Conservation (phyloP, 2,888 invertebrate genomes). For the Timema podura region DNA sequence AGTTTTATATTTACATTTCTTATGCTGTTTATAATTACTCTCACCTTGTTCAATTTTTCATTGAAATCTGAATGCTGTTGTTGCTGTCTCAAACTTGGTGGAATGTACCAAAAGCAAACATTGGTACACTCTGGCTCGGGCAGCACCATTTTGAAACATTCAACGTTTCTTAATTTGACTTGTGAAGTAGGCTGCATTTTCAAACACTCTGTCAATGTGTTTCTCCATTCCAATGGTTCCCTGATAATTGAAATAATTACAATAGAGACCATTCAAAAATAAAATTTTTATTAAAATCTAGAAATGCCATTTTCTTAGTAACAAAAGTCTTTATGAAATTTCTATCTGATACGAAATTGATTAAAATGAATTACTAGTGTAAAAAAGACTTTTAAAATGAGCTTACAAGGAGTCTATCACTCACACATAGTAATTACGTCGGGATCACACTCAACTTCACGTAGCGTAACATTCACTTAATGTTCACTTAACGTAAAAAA, state of each 20-base stretch:
- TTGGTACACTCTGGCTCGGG: constrained; percentile 88
- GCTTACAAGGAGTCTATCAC: too few species aligned
- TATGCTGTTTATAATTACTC: too few species aligned
- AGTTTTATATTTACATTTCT: too few species aligned
- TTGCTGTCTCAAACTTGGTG: constrained; percentile 61
- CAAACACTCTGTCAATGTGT: constrained; percentile 74
- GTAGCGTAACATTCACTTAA: too few species aligned
- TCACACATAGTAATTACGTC: too few species aligned
- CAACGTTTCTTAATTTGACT: constrained; percentile 60
- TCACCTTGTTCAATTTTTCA: constrained; percentile 63
- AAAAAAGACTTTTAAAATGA: too few species aligned
- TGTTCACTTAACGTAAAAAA: too few species aligned
- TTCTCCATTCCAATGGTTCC: constrained; percentile 71
- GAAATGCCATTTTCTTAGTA: neutral
- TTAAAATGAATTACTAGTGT: too few species aligned
- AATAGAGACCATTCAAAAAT: neutral
- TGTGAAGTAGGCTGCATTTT: constrained; percentile 67
- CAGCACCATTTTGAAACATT: constrained; percentile 68
- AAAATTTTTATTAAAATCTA: neutral
- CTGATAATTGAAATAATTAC: constrained; percentile 33
- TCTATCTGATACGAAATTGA: too few species aligned
- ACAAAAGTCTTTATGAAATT: neutral
- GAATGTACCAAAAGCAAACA: constrained; percentile 95
- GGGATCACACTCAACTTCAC: too few species aligned
- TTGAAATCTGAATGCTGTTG: constrained; percentile 55